Conservation (phyloP, 1,140 invertebrate species). For the Pogonomyrmex barbatus region DNA sequence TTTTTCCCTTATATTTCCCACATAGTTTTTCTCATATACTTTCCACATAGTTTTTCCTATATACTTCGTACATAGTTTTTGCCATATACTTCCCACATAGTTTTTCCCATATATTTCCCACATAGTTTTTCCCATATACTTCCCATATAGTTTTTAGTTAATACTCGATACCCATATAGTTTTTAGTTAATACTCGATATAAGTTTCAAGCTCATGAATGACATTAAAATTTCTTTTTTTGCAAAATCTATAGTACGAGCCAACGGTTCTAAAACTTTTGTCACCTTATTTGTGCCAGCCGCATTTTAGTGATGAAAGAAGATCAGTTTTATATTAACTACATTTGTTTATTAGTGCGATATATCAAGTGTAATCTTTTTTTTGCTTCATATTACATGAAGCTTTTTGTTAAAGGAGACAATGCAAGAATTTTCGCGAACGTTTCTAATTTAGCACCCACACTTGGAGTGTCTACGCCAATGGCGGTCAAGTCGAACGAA, state of each 20-base stretch:
- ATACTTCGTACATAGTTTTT: too few relatives aligned
- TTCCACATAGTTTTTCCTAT: too few relatives aligned
- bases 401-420: slow-evolving; percentile 24
- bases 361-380: neutral
- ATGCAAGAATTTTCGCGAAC: neutral
- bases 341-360: slow-evolving; percentile 6
- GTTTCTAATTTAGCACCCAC: slow-evolving; percentile 69
- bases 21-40: too few relatives aligned
- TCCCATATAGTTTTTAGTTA: too few relatives aligned
- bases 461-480: slow-evolving; percentile 72
- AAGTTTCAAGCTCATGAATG: neutral
- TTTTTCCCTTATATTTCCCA: too few relatives aligned
- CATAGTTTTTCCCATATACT: too few relatives aligned
- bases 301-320: neutral
- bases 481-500: slow-evolving; percentile 62
- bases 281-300: slow-evolving; percentile 25
- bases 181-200: too few relatives aligned
- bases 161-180: too few relatives aligned
- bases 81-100: too few relatives aligned
- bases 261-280: neutral
- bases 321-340: neutral
- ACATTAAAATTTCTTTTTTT: neutral
- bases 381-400: neutral
- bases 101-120: too few relatives aligned
- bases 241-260: neutral